Percentiles rank a stretch among this genome's conserved stretches.
Evolutionary conservation across 2,113 vertebrate species (phyloP).

Genomic region (Prinia subflava): DNA sequence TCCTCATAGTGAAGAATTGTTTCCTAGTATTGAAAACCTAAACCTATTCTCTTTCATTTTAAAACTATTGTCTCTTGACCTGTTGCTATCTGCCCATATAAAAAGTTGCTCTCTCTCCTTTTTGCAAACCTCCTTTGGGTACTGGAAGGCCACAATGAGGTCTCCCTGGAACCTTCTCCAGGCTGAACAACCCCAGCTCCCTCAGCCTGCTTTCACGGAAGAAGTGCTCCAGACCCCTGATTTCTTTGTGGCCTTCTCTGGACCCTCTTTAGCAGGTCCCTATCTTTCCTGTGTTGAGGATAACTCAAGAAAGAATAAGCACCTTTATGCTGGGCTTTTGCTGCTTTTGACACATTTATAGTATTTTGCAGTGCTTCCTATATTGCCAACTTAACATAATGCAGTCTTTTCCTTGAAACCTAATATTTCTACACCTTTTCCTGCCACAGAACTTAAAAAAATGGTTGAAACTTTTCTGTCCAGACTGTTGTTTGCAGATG

Average conservation of each 20-base stretch:
- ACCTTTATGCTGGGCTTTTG: not conserved
- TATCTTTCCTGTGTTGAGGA: too few species aligned
- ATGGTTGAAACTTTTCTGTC: not conserved
- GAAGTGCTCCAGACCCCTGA: not conserved
- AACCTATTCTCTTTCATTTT: not conserved
- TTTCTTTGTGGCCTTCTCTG: not conserved
- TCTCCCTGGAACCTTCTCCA: not conserved
- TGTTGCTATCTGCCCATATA: rapidly evolving
- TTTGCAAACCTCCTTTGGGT: not conserved
- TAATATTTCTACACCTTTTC: not conserved
- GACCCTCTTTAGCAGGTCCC: not conserved
- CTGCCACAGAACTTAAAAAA: not conserved
- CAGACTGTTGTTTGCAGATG: rapidly evolving
- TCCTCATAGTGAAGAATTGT: not conserved
- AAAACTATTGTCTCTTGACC: not conserved
- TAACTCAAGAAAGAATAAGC: not conserved
- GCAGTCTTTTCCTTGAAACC: not conserved
- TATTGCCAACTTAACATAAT: not conserved
- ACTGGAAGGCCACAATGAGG: not conserved
- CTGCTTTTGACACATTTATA: not conserved
- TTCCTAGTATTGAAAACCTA: not conserved
- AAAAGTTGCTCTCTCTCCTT: not conserved
- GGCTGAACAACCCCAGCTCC: not conserved
- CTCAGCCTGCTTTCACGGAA: not conserved
- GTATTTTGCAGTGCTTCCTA: not conserved